Evolutionary conservation across 2,113 vertebrate species (phyloP).

Genomic region (Sylvia atricapilla): DNA sequence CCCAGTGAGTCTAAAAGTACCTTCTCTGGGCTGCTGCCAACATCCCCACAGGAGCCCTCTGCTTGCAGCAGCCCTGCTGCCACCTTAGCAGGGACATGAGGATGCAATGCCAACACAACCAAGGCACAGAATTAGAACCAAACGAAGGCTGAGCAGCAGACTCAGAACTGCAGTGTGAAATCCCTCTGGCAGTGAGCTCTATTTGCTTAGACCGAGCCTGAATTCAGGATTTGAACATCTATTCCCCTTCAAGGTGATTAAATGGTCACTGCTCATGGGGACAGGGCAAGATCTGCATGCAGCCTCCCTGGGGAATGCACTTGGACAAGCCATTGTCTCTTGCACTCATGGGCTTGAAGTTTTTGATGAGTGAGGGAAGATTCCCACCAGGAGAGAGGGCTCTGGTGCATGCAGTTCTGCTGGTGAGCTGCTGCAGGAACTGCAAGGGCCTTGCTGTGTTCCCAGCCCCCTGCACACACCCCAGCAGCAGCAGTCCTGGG

Average conservation of each 20-base stretch:
- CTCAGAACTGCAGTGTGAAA: background rate
- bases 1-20: background rate
- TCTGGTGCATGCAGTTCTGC: background rate
- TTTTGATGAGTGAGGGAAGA: background rate
- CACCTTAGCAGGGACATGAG: background rate
- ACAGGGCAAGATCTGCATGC: background rate
- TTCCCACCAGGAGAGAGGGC: background rate
- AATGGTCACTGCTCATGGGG: background rate
- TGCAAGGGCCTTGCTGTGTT: background rate
- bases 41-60: background rate
- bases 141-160: background rate
- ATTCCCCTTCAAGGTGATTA: background rate
- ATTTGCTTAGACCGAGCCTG: background rate
- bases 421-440: background rate
- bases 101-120: background rate
- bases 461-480: background rate
- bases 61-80: background rate
- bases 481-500: background rate
- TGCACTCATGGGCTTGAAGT: background rate
- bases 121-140: background rate
- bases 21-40: background rate
- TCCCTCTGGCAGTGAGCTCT: background rate
- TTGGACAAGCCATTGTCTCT: background rate
- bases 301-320: accelerated
- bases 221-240: background rate